A percentile compares a stretch with the other conserved stretches of the same genome.
Evolutionary conservation across 1,140 invertebrate species (phyloP).

Genomic region (Akabosia matsudoensis): DNA sequence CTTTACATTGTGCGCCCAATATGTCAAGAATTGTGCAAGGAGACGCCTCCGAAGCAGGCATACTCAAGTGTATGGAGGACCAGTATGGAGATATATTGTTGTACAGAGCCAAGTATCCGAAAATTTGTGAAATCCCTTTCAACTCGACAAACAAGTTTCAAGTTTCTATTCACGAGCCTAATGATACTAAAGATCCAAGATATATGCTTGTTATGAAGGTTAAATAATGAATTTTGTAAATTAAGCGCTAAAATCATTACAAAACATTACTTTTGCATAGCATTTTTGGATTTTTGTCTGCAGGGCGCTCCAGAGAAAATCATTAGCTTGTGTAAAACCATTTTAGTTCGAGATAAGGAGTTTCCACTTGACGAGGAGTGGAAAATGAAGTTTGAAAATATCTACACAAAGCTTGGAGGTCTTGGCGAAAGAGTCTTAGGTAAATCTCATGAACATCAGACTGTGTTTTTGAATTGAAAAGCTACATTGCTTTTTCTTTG

Average conservation of each 20-base stretch:
- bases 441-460: conserved; percentile 30
- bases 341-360: conserved; percentile 66
- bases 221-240: background rate
- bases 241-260: too few species aligned
- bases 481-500: too few species aligned
- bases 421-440: conserved; percentile 77
- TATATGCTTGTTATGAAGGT: conserved; percentile 41
- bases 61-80: conserved; percentile 72
- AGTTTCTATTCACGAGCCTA: conserved; percentile 62
- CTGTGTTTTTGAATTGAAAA: background rate
- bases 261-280: background rate
- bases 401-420: conserved; percentile 73
- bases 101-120: conserved; percentile 63
- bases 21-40: conserved; percentile 62
- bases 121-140: conserved; percentile 66
- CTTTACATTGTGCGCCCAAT: background rate
- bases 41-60: conserved; percentile 75
- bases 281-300: conserved; percentile 1
- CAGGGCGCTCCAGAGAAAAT: conserved; percentile 89
- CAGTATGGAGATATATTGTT: conserved; percentile 60
- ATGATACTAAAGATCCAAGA: conserved; percentile 47
- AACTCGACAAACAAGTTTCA: conserved; percentile 84
- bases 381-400: conserved; percentile 64
- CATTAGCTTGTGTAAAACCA: conserved; percentile 69
- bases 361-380: conserved; percentile 60